Evolutionary conservation across 2,113 vertebrate species (phyloP).

Genomic region (Peucedramus taeniatus): DNA sequence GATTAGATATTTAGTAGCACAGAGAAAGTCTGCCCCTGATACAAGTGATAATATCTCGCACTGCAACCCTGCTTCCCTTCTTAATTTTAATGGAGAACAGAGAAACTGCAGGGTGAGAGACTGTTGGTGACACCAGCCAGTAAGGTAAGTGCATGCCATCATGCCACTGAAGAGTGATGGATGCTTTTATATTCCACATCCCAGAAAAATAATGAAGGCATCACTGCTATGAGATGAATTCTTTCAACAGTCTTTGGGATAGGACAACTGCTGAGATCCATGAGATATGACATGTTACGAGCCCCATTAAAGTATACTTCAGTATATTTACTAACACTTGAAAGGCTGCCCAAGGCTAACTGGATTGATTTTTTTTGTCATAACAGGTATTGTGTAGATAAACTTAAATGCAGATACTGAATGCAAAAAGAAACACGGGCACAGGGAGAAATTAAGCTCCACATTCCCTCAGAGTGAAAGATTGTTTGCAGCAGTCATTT

Average conservation of each 20-base stretch:
- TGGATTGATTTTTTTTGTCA: neutral
- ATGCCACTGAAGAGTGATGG: neutral
- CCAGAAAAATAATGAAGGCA: neutral
- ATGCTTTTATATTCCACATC: neutral
- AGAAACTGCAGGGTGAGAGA: neutral
- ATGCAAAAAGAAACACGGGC: neutral
- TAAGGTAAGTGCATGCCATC: neutral
- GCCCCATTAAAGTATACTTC: neutral
- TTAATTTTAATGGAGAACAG: neutral
- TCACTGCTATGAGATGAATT: neutral
- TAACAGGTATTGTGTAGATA: neutral
- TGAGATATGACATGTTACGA: neutral
- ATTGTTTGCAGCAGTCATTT: neutral
- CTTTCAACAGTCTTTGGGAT: neutral
- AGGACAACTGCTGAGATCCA: neutral
- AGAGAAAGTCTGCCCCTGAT: neutral
- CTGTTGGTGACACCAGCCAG: rapidly evolving
- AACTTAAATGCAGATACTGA: neutral
- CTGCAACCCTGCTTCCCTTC: neutral
- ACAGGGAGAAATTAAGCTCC: neutral
- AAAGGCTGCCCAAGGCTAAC: neutral
- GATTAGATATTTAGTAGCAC: neutral
- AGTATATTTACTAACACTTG: neutral
- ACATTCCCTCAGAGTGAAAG: neutral
- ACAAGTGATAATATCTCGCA: neutral